Percentiles rank a stretch among this genome's conserved stretches.
These are phyloP conservation scores for Tapirus indicus DNA, from an alignment of 2,797 vertebrate species.

Conservation along the genomic window DNA sequence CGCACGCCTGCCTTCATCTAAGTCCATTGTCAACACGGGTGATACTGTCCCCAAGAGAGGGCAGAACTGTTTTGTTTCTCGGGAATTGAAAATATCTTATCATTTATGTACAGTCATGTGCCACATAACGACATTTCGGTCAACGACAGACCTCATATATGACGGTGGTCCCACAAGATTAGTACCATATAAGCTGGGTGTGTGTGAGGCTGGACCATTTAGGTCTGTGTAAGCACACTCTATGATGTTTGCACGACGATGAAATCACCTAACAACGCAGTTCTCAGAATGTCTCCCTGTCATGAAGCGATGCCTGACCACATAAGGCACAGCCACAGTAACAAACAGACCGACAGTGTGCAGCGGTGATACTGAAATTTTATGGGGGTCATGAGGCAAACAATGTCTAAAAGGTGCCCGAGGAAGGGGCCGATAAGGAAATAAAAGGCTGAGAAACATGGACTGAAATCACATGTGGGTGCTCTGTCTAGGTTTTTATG, in stretches of 20 bases:
- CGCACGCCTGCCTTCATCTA: fast-evolving
- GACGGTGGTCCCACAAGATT: too few relatives aligned
- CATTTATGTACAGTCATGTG: not conserved
- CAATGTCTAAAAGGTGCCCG: not conserved
- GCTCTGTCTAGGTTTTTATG: not conserved
- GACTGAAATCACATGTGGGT: not conserved
- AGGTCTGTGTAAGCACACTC: not conserved
- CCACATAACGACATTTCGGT: too few relatives aligned
- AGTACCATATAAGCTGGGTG: not conserved
- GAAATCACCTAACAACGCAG: not conserved
- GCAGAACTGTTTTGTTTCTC: not conserved
- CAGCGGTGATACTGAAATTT: not conserved
- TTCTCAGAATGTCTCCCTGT: not conserved
- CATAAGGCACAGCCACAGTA: fast-evolving
- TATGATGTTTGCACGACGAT: not conserved
- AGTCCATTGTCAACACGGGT: fast-evolving
- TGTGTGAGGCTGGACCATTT: not conserved
- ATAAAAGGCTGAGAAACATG: too few relatives aligned
- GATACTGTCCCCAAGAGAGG: not conserved
- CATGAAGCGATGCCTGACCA: not conserved
- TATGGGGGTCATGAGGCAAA: not conserved
- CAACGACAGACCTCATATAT: too few relatives aligned
- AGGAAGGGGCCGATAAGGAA: not conserved
- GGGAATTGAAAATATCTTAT: not conserved
- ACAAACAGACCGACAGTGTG: not conserved